Evolutionary conservation across 2,888 invertebrate genomes (phyloP).

Genomic region (Troglohyphantes excavatus): DNA sequence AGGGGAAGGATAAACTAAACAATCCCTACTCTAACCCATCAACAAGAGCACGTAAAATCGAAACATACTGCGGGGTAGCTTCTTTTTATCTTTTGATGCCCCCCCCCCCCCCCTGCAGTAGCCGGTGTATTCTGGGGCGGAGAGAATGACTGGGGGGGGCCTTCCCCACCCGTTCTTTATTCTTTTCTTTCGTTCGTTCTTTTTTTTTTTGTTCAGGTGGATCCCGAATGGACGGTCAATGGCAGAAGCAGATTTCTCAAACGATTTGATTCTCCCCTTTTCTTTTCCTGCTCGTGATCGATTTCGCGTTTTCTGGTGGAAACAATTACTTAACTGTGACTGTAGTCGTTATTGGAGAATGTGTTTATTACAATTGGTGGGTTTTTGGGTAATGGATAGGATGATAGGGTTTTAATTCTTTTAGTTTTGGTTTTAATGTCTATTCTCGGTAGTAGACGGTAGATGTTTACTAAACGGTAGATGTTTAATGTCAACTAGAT

Average conservation of each 20-base stretch:
- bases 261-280: neutral
- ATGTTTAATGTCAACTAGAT: no score
- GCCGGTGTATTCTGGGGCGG: neutral
- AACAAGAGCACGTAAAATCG: conserved; percentile 24
- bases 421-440: no score
- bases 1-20: neutral
- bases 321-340: conserved; percentile 9
- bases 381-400: neutral
- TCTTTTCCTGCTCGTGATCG: neutral
- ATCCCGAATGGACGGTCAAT: neutral
- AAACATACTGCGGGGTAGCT: conserved; percentile 18
- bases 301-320: neutral
- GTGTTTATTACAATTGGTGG: neutral
- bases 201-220: conserved; percentile 23
- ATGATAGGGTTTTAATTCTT: no score
- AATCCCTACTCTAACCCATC: neutral
- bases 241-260: neutral
- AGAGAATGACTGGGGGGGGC: neutral
- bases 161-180: neutral
- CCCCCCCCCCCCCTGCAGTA: neutral
- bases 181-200: neutral
- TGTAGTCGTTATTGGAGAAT: neutral
- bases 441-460: no score
- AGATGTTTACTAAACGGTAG: no score
- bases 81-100: conserved; percentile 9